Evolutionary conservation across 1,140 invertebrate species (phyloP).

Genomic region (Caenorhabditis inopinata): DNA sequence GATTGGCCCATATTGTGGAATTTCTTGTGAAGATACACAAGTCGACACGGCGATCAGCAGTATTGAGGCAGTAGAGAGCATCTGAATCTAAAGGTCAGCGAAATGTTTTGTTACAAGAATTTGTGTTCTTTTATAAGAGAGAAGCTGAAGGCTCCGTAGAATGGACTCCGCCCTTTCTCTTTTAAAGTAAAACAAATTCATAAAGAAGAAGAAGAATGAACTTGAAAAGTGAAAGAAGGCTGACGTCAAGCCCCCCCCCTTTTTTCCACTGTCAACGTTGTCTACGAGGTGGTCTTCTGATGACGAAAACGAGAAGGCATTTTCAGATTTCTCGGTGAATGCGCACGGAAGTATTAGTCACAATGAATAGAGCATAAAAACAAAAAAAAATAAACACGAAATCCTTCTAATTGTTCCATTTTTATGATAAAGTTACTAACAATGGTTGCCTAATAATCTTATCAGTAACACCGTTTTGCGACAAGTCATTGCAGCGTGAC

Average conservation of each 20-base stretch:
- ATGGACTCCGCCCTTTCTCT: neutral
- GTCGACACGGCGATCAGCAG: neutral
- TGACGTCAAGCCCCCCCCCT: neutral
- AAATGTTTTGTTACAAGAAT: neutral
- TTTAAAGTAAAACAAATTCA: neutral
- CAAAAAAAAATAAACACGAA: too few relatives aligned
- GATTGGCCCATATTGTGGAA: conserved; percentile 2
- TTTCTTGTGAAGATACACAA: neutral
- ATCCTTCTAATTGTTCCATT: neutral
- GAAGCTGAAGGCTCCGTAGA: neutral
- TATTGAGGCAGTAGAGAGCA: neutral
- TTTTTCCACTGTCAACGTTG: neutral
- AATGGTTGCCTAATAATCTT: neutral
- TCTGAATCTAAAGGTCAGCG: neutral
- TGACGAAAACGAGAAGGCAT: neutral
- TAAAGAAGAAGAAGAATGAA: neutral
- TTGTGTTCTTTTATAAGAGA: too few relatives aligned
- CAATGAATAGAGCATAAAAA: too few relatives aligned
- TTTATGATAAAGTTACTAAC: neutral
- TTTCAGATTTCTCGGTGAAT: neutral
- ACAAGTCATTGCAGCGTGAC: neutral
- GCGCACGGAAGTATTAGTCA: too few relatives aligned
- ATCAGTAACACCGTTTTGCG: neutral
- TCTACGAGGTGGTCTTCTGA: neutral
- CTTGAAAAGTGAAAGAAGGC: neutral